Evolutionary conservation across 2,113 vertebrate genomes (phyloP), one percentile per base, ranked within the genome.

Genomic region (Phaethornis superciliosus): DNA sequence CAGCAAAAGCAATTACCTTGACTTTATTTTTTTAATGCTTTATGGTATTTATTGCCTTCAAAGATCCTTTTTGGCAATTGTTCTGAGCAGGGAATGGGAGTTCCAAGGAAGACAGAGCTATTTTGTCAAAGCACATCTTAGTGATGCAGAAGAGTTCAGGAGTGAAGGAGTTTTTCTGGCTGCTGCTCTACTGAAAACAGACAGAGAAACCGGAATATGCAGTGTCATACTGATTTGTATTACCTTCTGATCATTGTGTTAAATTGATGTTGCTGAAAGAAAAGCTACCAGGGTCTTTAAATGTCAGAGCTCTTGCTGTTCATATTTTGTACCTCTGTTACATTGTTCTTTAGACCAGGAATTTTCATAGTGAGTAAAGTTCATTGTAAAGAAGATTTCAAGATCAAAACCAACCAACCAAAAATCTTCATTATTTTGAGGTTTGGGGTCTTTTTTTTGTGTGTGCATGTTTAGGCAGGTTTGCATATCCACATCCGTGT

Each of bases 121-220:
- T 80, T 90, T 83, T 76, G 37, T 82, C 67, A 71, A 67, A 83
- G 40, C 69, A 60, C 23, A 56, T 68, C 32, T 75, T 87, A 51
- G 49, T 22, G 52, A 59, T 82, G 65, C 67, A 49, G 33, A 46
- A 55, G 82, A 85, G 32, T 68, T 87, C 19, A 55, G 33, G 60
- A 70, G 23, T 10, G 44, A 79, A 85, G 55, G 14, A 27, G 8
- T 46, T 85, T 89, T 60, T 72, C 22, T 60, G 55, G 23, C 37
- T 85, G 58, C 44, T 76, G 4, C 24, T 30, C 28, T 79, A 44
- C 23, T 26, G 74, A 63, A 88, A 44, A 15, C 44, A 7, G 22
- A 60, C 12, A 58, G 74, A 55, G 81, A 54, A 78, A 22, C 22
- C 19, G 24, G 35, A 46, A 24, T 9, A 21, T 49, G 77, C 42